phyloP scores from a whole-genome alignment of 2,113 vertebrate species.

The Elanoides forficatus region DNA sequence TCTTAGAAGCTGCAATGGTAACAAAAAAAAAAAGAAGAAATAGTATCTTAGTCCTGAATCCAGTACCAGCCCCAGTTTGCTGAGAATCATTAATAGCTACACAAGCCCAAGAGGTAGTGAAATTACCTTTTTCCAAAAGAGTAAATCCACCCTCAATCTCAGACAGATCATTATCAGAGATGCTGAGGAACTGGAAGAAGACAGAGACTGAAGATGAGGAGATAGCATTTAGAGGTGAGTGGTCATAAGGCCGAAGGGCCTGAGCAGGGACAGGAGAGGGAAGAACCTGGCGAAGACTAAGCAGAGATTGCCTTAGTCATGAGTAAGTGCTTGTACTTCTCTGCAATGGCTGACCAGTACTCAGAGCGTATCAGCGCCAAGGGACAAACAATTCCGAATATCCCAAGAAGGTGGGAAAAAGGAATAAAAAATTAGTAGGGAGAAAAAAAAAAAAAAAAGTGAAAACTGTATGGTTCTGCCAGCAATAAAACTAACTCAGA shows the following conservation, averaged over 20 bases:
- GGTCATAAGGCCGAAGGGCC: background rate
- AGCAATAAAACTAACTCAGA: background rate
- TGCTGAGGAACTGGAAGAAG: background rate
- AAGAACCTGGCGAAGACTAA: background rate
- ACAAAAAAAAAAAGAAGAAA: background rate
- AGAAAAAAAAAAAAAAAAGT: background rate
- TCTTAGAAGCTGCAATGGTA: background rate
- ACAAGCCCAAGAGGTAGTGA: background rate
- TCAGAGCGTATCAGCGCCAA: background rate
- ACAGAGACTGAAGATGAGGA: background rate
- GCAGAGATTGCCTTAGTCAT: background rate
- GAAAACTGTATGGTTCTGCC: rapidly evolving
- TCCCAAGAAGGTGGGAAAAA: background rate
- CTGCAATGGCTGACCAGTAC: rapidly evolving
- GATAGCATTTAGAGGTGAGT: background rate
- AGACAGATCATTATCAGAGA: background rate
- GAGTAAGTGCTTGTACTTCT: background rate
- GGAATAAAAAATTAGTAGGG: background rate
- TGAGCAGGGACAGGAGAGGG: background rate
- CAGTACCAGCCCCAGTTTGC: background rate
- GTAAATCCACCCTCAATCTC: background rate
- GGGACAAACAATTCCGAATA: background rate
- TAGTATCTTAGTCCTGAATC: background rate
- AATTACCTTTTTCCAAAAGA: background rate
- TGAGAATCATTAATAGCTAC: background rate